These are phyloP conservation scores for Mustela lutreola DNA, from an alignment of 2,113 vertebrate genomes.

Conservation along the genomic window DNA sequence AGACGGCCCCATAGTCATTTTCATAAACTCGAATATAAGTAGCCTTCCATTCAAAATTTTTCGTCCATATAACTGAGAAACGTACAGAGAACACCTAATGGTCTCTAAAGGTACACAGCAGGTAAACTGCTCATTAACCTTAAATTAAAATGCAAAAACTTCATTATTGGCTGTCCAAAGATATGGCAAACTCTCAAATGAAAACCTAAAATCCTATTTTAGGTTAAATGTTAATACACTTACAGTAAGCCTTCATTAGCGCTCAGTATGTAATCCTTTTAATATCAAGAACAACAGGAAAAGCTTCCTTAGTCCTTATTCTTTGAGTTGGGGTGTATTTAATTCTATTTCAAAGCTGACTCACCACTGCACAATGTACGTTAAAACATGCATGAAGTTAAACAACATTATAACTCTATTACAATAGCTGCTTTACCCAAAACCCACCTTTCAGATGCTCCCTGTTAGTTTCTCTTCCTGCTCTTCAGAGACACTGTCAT, in stretches of 20 bases:
- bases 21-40: background rate
- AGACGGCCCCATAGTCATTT: background rate
- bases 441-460: background rate
- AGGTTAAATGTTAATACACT: background rate
- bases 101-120: background rate
- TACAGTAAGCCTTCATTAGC: conserved; percentile 7
- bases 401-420: background rate
- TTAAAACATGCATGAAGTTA: background rate
- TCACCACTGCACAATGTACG: background rate
- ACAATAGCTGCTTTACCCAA: background rate
- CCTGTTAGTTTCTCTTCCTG: background rate
- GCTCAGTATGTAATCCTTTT: background rate
- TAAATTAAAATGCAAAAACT: background rate
- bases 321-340: background rate
- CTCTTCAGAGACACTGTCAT: background rate
- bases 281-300: background rate
- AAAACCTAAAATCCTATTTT: conserved; percentile 15
- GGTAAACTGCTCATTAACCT: background rate
- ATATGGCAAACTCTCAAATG: background rate
- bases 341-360: background rate
- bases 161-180: background rate
- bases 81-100: background rate
- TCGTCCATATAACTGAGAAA: background rate
- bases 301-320: background rate
- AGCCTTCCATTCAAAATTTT: conserved; percentile 4